Conservation (phyloP, 2,797 vertebrate genomes). For the Neosilurus mollespiculum region DNA sequence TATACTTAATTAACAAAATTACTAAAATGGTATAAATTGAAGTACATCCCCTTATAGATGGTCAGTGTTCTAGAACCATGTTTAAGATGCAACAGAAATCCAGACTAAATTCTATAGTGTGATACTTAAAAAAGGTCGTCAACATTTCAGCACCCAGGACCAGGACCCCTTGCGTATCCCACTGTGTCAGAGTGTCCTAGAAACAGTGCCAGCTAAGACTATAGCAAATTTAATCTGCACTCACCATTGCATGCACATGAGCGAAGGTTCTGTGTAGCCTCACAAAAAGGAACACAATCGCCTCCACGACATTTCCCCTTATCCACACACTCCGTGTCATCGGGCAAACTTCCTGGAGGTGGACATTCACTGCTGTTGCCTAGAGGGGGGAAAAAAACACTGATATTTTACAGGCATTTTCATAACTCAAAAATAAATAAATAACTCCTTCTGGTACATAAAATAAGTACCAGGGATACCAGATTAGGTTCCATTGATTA, state of each 20-base stretch:
- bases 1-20: no score
- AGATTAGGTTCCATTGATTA: no score
- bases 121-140: neutral
- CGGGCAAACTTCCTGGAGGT: constrained; percentile 79
- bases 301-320: constrained; percentile 85
- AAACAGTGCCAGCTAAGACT: neutral
- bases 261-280: constrained; percentile 75
- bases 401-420: neutral
- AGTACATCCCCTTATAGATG: neutral
- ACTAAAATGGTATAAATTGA: no score
- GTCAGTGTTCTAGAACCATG: neutral
- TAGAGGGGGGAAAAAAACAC: constrained; percentile 50
- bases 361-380: constrained; percentile 91
- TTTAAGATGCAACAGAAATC: neutral
- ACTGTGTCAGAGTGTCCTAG: neutral
- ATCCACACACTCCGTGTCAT: constrained; percentile 87
- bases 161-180: no score
- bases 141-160: neutral
- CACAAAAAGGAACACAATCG: constrained; percentile 92
- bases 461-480: no score
- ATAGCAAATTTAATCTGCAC: constrained; percentile 10
- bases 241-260: constrained; percentile 93
- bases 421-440: no score
- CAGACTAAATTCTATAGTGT: neutral
- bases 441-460: no score